phyloP scores from a whole-genome alignment of 2,797 vertebrate genomes.

The Sebastes kiyomatsui region DNA sequence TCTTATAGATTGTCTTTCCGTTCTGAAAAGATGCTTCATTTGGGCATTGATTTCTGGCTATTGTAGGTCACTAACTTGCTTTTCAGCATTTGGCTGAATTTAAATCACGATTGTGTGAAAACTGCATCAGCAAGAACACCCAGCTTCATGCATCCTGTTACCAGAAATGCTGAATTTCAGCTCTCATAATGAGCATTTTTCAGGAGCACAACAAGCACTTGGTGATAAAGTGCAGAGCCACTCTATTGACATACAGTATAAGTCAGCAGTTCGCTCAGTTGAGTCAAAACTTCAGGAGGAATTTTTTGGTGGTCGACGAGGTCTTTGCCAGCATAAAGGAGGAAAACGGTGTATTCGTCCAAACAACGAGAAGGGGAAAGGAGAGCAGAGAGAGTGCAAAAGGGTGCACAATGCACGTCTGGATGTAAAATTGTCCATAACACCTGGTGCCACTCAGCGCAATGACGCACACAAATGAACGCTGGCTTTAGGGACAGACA shows the following conservation, averaged over 20 bases:
- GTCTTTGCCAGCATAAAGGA: constrained; percentile 1
- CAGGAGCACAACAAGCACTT: constrained; percentile 29
- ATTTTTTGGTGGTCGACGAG: constrained; percentile 2
- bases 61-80: neutral
- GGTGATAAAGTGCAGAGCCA: constrained; percentile 3
- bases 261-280: constrained; percentile 41
- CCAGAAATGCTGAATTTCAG: constrained; percentile 37
- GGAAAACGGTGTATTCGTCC: constrained; percentile 34
- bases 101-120: neutral
- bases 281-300: constrained; percentile 10
- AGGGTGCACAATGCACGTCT: neutral
- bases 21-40: neutral
- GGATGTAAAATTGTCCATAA: constrained; percentile 73
- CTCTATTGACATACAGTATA: constrained; percentile 19
- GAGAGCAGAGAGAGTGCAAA: neutral
- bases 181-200: constrained; percentile 38
- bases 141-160: neutral
- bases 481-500: constrained; percentile 77
- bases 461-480: constrained; percentile 71
- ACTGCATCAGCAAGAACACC: constrained; percentile 17
- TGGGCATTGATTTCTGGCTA: neutral
- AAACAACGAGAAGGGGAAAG: constrained; percentile 16
- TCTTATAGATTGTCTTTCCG: neutral
- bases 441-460: constrained; percentile 83
- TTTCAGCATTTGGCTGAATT: neutral